Percentiles rank a stretch among this genome's conserved stretches.
phyloP scores from a whole-genome alignment of 2,113 vertebrate species.

The Phalacrocorax brasilianus region DNA sequence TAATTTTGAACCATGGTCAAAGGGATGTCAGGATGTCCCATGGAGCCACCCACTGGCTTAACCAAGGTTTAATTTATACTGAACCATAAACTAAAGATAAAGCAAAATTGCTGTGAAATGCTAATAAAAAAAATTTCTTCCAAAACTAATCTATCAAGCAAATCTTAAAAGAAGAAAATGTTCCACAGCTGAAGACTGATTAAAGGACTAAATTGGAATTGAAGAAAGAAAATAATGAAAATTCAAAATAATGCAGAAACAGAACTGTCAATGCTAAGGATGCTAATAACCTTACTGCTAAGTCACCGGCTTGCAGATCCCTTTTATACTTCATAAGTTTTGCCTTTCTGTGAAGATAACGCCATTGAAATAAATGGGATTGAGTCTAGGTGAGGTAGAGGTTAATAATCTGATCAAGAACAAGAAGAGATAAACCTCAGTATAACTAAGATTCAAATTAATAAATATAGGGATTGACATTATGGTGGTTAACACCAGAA shows the following conservation, averaged over 20 bases:
- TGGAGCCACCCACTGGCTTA: not conserved
- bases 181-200: not conserved
- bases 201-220: not conserved
- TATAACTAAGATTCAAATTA: not conserved
- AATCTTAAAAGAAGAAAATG: constrained; percentile 49
- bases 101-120: constrained; percentile 41
- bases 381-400: not conserved
- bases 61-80: constrained; percentile 36
- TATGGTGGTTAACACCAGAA: not conserved
- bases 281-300: not conserved
- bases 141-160: not conserved
- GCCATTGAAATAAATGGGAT: not conserved
- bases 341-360: not conserved
- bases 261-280: not conserved
- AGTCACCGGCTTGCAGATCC: not conserved
- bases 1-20: not conserved
- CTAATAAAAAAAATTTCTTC: not conserved
- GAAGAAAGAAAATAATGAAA: not conserved
- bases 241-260: not conserved
- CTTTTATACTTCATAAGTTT: not conserved
- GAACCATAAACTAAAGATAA: constrained; percentile 33
- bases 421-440: not conserved
- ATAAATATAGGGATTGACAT: not conserved
- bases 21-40: not conserved
- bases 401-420: constrained; percentile 19